phyloP scores from a whole-genome alignment of 1,140 invertebrate species.

The Pseudoatta argentina region DNA sequence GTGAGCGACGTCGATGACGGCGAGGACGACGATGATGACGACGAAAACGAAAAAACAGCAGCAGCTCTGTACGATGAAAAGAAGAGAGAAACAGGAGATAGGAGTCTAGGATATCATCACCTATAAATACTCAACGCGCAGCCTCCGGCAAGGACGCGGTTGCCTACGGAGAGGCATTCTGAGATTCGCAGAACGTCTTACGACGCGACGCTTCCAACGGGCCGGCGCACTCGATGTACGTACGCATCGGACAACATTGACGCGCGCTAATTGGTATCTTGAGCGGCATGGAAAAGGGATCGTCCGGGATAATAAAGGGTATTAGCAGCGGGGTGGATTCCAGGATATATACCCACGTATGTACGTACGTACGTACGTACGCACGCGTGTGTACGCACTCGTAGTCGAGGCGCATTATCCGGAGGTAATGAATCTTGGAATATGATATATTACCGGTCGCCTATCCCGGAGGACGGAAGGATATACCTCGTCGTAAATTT shows the following conservation, averaged over 20 bases:
- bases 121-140: slow-evolving; percentile 75
- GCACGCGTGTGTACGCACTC: not conserved
- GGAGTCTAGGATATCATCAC: slow-evolving; percentile 76
- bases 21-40: slow-evolving; percentile 31
- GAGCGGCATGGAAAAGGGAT: slow-evolving; percentile 52
- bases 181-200: slow-evolving; percentile 48
- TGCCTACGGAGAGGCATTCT: slow-evolving; percentile 69
- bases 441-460: slow-evolving; percentile 59
- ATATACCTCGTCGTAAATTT: slow-evolving; percentile 59
- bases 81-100: slow-evolving; percentile 31
- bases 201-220: slow-evolving; percentile 57
- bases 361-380: not conserved
- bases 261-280: slow-evolving; percentile 71
- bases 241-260: slow-evolving; percentile 47
- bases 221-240: slow-evolving; percentile 51
- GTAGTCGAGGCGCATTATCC: slow-evolving; percentile 57
- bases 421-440: slow-evolving; percentile 68
- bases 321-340: slow-evolving; percentile 61
- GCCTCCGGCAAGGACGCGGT: slow-evolving; percentile 78
- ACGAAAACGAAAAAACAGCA: slow-evolving; percentile 46
- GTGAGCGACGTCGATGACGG: slow-evolving; percentile 10
- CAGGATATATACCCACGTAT: slow-evolving; percentile 24
- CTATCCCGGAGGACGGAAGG: slow-evolving; percentile 56
- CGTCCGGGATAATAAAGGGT: slow-evolving; percentile 63
- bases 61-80: not conserved